Evolutionary conservation across 2,888 invertebrate genomes (phyloP), one percentile per base, ranked within the genome.

Genomic region (Caenorhabditis zanzibari): DNA sequence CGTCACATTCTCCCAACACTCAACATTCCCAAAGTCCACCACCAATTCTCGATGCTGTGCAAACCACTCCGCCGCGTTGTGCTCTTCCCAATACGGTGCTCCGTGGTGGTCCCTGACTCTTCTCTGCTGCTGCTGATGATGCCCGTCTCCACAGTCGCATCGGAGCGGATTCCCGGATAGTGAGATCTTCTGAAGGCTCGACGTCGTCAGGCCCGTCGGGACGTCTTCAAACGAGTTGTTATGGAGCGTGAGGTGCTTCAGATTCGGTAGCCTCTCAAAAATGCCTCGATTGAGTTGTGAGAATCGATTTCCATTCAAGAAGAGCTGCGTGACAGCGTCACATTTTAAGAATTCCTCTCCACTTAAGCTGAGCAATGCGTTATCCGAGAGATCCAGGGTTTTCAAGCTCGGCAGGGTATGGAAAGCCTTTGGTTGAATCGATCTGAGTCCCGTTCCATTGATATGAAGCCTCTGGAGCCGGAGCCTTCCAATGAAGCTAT

Each of bases 401-500:
- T 89, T 85, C 22, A 92, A 74, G 14, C 82, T 63, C 14, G 89
- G 81, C 22, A 92, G 79, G 5, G 88, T 88, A 64, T 90, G 89
- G 86, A 92, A 92, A 0, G 92, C 90, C 41, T 85, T 82, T 16
- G 90, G 81, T 56, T 91, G 86, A 56, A 92, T 90, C 7, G 54
- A 49, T n/a, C 81, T 59, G 9, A 92, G 75, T 0, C 85, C 76
- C 4, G 89, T 87, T 28, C 73, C 81, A 72, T 91, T 92, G 59
- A 92, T 86, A 68, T 88, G 88, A 28, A 92, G 85, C 22, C 89
- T 82, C 22, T 87, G 85, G 9, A 92, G 87, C 2, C 86, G 73
- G 9, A 59, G 66, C 14, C 91, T 80, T 38, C 90, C 96, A 89
- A 96, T 95, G 93, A 96, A 96, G 54, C 96, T 95, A 93, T 96